Evolutionary conservation across 2,888 invertebrate genomes (phyloP).

Genomic region (Tipula vernalis): DNA sequence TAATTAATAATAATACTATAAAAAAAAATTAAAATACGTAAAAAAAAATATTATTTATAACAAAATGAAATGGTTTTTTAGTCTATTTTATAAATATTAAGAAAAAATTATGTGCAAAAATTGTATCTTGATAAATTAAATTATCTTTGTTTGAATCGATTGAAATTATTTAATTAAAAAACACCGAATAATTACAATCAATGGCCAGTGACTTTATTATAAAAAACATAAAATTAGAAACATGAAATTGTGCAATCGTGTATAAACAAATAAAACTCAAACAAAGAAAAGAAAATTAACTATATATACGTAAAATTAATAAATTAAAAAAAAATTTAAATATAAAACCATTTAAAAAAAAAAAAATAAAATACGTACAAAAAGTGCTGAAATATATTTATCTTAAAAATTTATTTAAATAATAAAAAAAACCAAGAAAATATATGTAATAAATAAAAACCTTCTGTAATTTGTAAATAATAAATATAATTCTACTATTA

Average conservation of each 20-base stretch:
- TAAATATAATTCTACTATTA: neutral
- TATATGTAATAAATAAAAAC: neutral
- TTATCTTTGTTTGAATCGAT: constrained; percentile 12
- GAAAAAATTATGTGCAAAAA: neutral
- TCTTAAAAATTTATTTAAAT: neutral
- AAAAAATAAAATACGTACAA: constrained; percentile 6
- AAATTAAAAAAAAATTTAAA: neutral
- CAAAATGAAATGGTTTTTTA: constrained; percentile 16
- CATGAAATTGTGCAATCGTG: neutral
- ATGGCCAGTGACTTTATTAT: constrained; percentile 4
- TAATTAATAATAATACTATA: constrained; percentile 13
- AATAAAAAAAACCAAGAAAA: neutral
- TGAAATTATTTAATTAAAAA: constrained; percentile 15
- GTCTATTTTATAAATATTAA: constrained; percentile 8
- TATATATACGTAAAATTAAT: neutral
- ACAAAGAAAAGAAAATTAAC: neutral
- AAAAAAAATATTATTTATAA: constrained; percentile 18
- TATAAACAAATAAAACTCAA: neutral
- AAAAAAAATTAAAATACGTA: constrained; percentile 12
- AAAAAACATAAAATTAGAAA: neutral
- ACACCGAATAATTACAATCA: neutral
- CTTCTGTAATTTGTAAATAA: neutral
- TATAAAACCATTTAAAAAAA: neutral
- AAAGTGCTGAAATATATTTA: constrained; percentile 6
- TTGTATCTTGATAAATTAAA: neutral